Conservation (phyloP, 2,113 vertebrate species). For the Eulacestoma nigropectus region DNA sequence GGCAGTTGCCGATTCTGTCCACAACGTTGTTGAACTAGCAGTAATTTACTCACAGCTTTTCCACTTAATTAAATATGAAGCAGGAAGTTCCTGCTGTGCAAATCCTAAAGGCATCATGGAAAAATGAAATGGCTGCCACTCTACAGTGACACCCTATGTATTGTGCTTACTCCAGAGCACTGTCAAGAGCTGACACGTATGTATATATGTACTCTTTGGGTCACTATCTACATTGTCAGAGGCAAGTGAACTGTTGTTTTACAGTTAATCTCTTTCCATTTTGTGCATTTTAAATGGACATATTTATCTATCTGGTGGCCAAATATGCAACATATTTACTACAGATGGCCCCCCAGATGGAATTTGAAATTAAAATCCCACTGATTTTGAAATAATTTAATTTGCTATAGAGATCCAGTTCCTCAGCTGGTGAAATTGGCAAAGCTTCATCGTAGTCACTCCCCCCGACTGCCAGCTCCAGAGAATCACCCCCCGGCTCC, state of each 20-base stretch:
- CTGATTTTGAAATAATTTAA: conserved; percentile 54
- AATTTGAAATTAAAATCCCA: conserved; percentile 56
- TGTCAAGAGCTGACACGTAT: neutral
- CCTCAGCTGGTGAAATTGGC: conserved; percentile 51
- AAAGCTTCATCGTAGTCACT: neutral
- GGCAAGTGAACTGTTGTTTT: neutral
- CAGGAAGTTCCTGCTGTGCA: conserved; percentile 67
- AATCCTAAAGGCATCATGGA: conserved; percentile 28
- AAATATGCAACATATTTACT: conserved; percentile 57
- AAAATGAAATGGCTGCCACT: conserved; percentile 31
- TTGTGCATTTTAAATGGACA: neutral
- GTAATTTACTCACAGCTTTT: conserved; percentile 54
- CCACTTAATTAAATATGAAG: conserved; percentile 69
- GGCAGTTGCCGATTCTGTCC: conserved; percentile 50
- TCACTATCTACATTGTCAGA: neutral
- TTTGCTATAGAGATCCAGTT: conserved; percentile 23
- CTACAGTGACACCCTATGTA: neutral
- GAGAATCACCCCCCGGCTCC: neutral
- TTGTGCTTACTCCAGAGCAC: neutral
- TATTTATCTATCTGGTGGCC: conserved; percentile 22
- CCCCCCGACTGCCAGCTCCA: neutral
- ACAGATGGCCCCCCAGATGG: conserved; percentile 60
- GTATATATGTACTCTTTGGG: neutral
- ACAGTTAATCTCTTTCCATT: neutral
- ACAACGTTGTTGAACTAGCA: conserved; percentile 45